Base-by-base conservation (phyloP, 2,113 vertebrate species). In the Salvelinus sp. region DNA sequence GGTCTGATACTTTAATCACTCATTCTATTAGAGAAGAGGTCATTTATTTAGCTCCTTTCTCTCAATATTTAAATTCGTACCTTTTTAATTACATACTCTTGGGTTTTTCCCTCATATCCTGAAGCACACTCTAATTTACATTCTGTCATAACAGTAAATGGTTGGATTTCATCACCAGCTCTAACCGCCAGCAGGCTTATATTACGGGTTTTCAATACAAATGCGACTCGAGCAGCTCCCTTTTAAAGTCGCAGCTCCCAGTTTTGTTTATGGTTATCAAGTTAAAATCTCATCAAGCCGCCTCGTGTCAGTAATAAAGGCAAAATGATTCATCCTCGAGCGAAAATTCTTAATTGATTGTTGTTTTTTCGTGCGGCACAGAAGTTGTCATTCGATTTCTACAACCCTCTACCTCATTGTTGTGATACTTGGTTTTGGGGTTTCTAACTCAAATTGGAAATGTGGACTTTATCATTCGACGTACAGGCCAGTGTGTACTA, bases 11-110 rank as follows among this genome's bases (percentile, higher is more conserved):
- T 84, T 86, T 86, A 89, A 87, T 88, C 86, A 84, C 69, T 66
- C 54, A 70, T 22, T 66, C 82, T 72, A 75, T 85, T 86, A 84
- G 81, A 76, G 72, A 86, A 75, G 44, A 84, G 80, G 78, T 88
- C 65, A 68, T 84, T 91, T 85, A 72, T 83, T 79, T 50, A 76
- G 28, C 70, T 86, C 78, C 63, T 75, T 81, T 79, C 70, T 28
- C 70, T 65, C 76, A 77, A 70, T 80, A 89, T 89, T 85, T 82
- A 87, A 86, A 88, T 88, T 83, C 33, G 6, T 83, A 83, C 75
- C 83, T 87, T 88, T 90, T 92, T 93, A 90, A 91, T 92, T 88
- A 87, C 79, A 86, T 27, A 79, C 76, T 79, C 75, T 63, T 60
- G 73, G 82, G 60, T 62, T 73, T 87, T 89, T 64, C 65, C 74